Base-by-base conservation (phyloP, 2,113 vertebrate genomes). In the Pomatorhinus ruficollis region DNA sequence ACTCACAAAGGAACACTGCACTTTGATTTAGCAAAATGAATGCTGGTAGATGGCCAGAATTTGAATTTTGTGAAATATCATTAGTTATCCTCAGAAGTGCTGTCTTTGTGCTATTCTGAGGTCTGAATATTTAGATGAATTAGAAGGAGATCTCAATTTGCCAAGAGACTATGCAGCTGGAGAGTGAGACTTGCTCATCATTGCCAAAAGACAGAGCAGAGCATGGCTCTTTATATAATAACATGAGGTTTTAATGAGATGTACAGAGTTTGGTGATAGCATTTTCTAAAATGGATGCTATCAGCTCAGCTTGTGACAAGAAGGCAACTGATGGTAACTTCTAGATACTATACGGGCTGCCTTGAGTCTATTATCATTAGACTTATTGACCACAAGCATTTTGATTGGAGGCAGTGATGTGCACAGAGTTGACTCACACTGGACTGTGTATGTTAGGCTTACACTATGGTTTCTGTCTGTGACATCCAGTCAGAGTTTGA, bases 71-170 rank as follows among this genome's bases (percentile, higher is more conserved):
- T 85, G 69, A 91, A 83, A 93, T 94, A 90, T 75, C 87, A 92
- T 93, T 89, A 92, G 81, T 96, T 96, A 90, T 93, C 91, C 81
- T 95, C 86, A 86, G 71, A 95, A 96, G 75, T 75, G 84, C 84
- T 79, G 75, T 79, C 68, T 90, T 54, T 93, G 39, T 94, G 59
- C 57, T 94, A 91, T 95, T 96, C 87, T 66, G 68, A 77, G 66
- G 61, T 70, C 89, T 92, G 83, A 90, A 83, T 92, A 87, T 69
- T 94, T 88, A 96, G 65, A 91, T 79, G 47, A 94, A 93, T 87
- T 95, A 89, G 83, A 49, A 94, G 54, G 49, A 83, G 60, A 77
- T 42, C 57, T 93, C 83, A 79, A 91, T 94, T 96, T 93, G 35
- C 49, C 64, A 93, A 94, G 95, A 89, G 78, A 33, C 65, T 87